Evolutionary conservation across 2,113 vertebrate species (phyloP).

Genomic region (Scytalopus superciliaris): DNA sequence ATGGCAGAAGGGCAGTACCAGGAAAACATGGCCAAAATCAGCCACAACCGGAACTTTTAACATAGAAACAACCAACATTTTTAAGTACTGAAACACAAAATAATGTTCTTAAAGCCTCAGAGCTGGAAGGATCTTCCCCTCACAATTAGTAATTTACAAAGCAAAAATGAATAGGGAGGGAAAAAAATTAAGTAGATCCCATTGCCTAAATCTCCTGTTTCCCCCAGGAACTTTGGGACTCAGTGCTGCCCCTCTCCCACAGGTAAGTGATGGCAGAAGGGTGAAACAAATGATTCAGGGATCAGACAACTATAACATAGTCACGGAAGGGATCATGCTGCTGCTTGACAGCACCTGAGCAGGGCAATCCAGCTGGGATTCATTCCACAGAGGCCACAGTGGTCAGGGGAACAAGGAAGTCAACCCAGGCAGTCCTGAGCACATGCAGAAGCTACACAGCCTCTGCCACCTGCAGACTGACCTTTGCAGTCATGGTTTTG

Average conservation of each 20-base stretch:
- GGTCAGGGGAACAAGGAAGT: not conserved
- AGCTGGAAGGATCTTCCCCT: not conserved
- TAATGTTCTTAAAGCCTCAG: not conserved
- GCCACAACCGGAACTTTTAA: not conserved
- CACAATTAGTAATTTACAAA: not conserved
- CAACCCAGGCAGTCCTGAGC: not conserved
- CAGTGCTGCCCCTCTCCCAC: not conserved
- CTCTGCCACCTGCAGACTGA: not conserved
- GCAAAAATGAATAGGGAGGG: not conserved
- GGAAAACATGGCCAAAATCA: not conserved
- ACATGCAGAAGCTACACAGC: accelerated
- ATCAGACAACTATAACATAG: not conserved
- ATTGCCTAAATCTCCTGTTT: not conserved
- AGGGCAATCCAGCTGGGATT: not conserved
- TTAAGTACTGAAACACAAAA: not conserved
- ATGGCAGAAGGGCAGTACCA: not conserved
- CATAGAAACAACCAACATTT: not conserved
- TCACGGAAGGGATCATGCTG: not conserved
- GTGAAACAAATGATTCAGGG: not conserved
- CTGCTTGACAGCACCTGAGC: not conserved
- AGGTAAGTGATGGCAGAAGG: not conserved
- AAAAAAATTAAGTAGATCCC: not conserved
- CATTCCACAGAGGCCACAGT: not conserved
- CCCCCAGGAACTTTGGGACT: not conserved
- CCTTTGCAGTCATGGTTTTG: not conserved